Evolutionary conservation across 2,797 vertebrate genomes (phyloP).

Genomic region (Columba guinea): DNA sequence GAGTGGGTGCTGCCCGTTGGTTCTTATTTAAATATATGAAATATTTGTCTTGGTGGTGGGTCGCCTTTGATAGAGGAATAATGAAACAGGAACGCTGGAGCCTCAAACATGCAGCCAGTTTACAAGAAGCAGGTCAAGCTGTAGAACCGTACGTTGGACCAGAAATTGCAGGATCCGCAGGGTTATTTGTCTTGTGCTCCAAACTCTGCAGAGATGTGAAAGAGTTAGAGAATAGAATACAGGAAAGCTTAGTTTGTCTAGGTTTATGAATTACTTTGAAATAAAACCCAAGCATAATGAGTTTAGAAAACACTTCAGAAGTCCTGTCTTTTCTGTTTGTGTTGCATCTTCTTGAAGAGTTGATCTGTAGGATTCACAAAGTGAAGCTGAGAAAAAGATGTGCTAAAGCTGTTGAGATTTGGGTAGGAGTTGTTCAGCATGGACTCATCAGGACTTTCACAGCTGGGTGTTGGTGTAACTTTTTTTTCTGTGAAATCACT

Average conservation of each 20-base stretch:
- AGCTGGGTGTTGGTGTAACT: background rate
- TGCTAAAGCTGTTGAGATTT: background rate
- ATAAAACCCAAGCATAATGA: background rate
- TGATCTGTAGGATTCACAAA: background rate
- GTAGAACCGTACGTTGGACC: background rate
- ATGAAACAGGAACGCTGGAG: background rate
- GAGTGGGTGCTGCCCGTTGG: background rate
- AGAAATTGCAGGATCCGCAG: background rate
- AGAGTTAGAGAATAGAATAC: background rate
- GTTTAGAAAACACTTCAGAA: background rate
- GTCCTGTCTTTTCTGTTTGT: background rate
- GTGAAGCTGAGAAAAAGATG: background rate
- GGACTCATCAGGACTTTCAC: background rate
- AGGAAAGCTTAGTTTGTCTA: background rate
- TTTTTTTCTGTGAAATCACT: background rate
- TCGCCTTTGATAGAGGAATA: background rate
- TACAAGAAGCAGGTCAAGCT: background rate
- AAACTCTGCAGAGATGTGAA: background rate
- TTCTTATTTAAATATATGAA: background rate
- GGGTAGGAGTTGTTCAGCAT: background rate
- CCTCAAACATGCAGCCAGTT: rapidly evolving
- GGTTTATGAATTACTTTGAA: background rate
- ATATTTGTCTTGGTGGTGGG: background rate
- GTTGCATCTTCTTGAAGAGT: background rate
- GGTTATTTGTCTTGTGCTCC: background rate